phyloP scores from a whole-genome alignment of 2,888 invertebrate species.

The Neuroscelio doddi region DNA sequence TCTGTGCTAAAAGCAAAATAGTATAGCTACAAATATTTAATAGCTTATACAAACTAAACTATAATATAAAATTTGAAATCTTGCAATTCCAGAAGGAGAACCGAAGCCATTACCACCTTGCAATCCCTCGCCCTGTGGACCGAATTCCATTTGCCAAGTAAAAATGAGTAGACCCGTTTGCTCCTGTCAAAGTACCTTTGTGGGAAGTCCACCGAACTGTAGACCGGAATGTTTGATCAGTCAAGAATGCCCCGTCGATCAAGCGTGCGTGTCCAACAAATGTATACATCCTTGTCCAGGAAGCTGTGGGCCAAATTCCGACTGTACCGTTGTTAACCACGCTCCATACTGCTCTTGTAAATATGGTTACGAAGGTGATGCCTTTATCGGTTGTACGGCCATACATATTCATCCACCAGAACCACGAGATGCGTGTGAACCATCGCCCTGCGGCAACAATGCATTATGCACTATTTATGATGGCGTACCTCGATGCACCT shows the following conservation, averaged over 20 bases:
- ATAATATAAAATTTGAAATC: not conserved
- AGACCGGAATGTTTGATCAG: slow-evolving; percentile 88
- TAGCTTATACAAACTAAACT: not conserved
- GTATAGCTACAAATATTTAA: no score
- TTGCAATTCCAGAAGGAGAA: slow-evolving; percentile 28
- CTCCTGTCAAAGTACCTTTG: slow-evolving; percentile 85
- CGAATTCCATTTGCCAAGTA: slow-evolving; percentile 87
- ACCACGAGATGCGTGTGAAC: slow-evolving; percentile 79
- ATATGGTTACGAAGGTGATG: slow-evolving; percentile 86
- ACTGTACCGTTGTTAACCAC: slow-evolving; percentile 84
- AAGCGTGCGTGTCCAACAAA: slow-evolving; percentile 87
- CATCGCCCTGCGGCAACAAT: slow-evolving; percentile 89
- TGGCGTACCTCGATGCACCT: slow-evolving; percentile 83
- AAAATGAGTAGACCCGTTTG: slow-evolving; percentile 85
- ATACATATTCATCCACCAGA: slow-evolving; percentile 53
- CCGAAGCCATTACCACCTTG: slow-evolving; percentile 75
- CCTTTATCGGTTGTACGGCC: slow-evolving; percentile 85
- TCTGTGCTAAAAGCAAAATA: no score
- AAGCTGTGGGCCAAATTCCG: slow-evolving; percentile 86
- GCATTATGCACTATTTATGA: slow-evolving; percentile 83
- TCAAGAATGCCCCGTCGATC: slow-evolving; percentile 84
- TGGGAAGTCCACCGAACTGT: slow-evolving; percentile 87
- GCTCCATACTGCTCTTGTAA: slow-evolving; percentile 87
- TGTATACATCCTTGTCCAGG: slow-evolving; percentile 86
- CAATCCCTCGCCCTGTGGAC: slow-evolving; percentile 78